phyloP scores from a whole-genome alignment of 2,888 invertebrate species.

The Eilema caniola region DNA sequence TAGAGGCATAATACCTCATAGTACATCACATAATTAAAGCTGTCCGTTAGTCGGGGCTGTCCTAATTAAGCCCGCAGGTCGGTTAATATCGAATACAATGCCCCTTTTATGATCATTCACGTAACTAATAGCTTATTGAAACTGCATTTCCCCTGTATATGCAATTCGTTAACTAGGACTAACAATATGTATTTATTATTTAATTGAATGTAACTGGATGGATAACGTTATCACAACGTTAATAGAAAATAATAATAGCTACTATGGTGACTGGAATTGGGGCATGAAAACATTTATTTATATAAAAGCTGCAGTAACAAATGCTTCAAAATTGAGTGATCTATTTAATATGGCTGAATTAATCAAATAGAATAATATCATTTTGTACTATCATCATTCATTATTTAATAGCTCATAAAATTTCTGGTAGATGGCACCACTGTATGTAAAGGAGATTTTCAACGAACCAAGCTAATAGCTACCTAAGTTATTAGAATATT shows the following conservation, averaged over 20 bases:
- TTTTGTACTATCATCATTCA: too few relatives aligned
- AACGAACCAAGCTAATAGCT: too few relatives aligned
- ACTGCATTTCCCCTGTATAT: slow-evolving; percentile 42
- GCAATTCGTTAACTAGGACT: slow-evolving; percentile 26
- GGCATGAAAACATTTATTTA: too few relatives aligned
- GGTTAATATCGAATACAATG: slow-evolving; percentile 67
- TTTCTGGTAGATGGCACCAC: too few relatives aligned
- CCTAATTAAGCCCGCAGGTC: slow-evolving; percentile 66
- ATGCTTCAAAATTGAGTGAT: background rate
- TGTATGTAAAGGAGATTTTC: too few relatives aligned
- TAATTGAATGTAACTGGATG: background rate
- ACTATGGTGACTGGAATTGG: too few relatives aligned
- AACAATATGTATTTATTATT: slow-evolving; percentile 12
- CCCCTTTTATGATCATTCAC: slow-evolving; percentile 68
- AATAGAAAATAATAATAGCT: too few relatives aligned
- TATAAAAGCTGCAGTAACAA: background rate
- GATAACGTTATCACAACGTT: background rate
- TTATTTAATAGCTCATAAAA: too few relatives aligned
- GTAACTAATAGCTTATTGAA: slow-evolving; percentile 63
- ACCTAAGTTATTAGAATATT: too few relatives aligned
- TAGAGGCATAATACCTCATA: slow-evolving; percentile 47
- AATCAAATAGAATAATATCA: too few relatives aligned
- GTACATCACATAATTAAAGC: slow-evolving; percentile 51
- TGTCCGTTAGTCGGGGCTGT: slow-evolving; percentile 51
- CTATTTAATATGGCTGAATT: too few relatives aligned